Evolutionary conservation across 2,888 invertebrate genomes (phyloP), one percentile per base, ranked within the genome.

Genomic region (Sicus ferrugineus): DNA sequence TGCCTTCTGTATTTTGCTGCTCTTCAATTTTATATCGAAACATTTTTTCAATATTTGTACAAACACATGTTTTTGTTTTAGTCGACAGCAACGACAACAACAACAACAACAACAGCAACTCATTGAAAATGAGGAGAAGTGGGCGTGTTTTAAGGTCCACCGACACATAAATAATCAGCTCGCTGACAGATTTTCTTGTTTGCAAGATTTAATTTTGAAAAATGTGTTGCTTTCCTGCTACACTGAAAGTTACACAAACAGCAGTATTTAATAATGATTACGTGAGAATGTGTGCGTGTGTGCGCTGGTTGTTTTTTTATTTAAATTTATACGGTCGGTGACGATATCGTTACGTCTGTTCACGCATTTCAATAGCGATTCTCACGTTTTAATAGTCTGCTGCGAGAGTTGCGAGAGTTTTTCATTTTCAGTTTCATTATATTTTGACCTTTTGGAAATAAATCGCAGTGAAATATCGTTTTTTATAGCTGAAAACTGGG

Each of bases 181-280:
- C 34, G 67, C 48, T 59, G 67, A 67, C 67, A 67, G 67, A 48
- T 59, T 67, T 48, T 46, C 48, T 19, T 46, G 59, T 59, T 31
- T 26, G 14, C 11, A 62, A 34, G 38, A 31, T 59, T 67, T 59
- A 67, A 34, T 67, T 67, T 67, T 46, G 58, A 67, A 59, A 67
- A 31, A 67, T 58, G 58, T 59, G n/a, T 54, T 28, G 52, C 38
- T 31, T 21, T 14, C 26, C 42, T 61, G 23, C 26, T 21, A 38
- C 42, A 26, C n/a, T 61, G 26, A 61, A 23, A 34, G 19, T 38
- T 61, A 42, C 42, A 16, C 23, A 38, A 11, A 26, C 38, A 61
- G 6, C n/a, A n/a, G n/a, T n/a, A n/a, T n/a, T n/a, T n/a, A 61
- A 42, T 11, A 19, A 61, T 61, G 19, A 42, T 26, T 21, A 16